phyloP scores from a whole-genome alignment of 2,113 vertebrate species.

The Platycercus adscitus region DNA sequence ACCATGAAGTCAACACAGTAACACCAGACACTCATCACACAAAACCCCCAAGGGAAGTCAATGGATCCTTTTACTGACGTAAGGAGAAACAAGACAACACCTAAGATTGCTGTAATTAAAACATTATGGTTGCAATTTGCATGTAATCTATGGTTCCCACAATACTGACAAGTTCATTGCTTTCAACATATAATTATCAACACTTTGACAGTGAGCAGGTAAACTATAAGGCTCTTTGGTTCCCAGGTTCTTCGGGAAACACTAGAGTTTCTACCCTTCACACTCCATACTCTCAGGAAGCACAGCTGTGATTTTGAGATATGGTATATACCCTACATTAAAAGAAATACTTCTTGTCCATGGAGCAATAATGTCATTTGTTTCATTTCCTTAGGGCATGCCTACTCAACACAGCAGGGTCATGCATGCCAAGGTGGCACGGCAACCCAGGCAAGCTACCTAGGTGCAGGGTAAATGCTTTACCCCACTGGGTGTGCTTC shows the following conservation, averaged over 20 bases:
- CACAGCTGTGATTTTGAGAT: neutral
- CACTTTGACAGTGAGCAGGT: neutral
- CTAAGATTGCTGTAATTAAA: neutral
- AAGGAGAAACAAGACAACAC: neutral
- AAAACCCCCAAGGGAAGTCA: neutral
- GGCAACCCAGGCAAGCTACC: neutral
- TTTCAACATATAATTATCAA: neutral
- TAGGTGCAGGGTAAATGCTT: neutral
- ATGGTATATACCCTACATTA: neutral
- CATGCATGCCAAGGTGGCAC: neutral
- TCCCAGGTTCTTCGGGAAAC: neutral
- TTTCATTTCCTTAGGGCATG: neutral
- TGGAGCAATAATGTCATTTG: neutral
- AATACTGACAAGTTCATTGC: neutral
- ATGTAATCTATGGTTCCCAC: neutral
- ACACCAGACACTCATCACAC: neutral
- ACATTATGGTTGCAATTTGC: neutral
- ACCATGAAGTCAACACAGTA: neutral
- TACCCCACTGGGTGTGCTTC: fast-evolving
- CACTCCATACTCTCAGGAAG: neutral
- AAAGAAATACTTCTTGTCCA: neutral
- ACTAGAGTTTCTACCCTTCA: neutral
- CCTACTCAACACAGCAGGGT: neutral
- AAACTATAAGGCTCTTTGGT: neutral
- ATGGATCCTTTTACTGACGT: neutral